Conservation (phyloP, 2,113 vertebrate genomes). For the Platichthys stellatus region DNA sequence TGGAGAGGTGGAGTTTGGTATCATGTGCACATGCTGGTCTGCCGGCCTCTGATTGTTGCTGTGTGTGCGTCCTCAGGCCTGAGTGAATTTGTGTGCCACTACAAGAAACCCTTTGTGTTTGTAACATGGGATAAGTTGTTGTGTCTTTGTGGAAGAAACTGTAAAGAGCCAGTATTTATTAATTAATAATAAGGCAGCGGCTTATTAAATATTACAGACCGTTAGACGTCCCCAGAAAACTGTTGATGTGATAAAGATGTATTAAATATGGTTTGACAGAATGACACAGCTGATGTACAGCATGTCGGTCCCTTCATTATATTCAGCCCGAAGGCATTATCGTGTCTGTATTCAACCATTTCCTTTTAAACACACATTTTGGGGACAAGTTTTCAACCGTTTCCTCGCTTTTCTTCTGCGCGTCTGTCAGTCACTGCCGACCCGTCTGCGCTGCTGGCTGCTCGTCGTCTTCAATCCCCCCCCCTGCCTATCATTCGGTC, state of each 20-base stretch:
- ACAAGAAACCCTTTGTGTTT: slow-evolving; percentile 7
- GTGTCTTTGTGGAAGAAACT: not conserved
- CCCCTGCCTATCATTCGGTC: slow-evolving; percentile 34
- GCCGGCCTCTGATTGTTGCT: slow-evolving; percentile 38
- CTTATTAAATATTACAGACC: not conserved
- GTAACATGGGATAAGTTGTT: slow-evolving; percentile 15
- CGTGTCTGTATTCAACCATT: not conserved
- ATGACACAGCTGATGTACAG: slow-evolving; percentile 2
- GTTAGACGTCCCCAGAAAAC: not conserved
- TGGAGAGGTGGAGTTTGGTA: slow-evolving; percentile 35
- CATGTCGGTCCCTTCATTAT: not conserved
- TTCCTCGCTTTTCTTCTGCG: slow-evolving; percentile 4
- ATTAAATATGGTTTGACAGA: too few relatives aligned
- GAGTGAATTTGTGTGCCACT: slow-evolving; percentile 12
- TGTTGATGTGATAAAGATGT: not conserved
- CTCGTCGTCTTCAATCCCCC: slow-evolving; percentile 51
- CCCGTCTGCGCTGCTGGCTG: slow-evolving; percentile 21
- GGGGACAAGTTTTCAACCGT: slow-evolving; percentile 27
- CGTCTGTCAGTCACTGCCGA: slow-evolving; percentile 35
- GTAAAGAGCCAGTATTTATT: not conserved
- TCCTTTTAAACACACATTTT: slow-evolving; percentile 10
- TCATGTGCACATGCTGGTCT: slow-evolving; percentile 31
- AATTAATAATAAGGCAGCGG: not conserved
- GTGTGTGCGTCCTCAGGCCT: slow-evolving; percentile 21
- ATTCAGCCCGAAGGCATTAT: not conserved